These are phyloP conservation scores for Dreissena polymorpha DNA, from an alignment of 1,140 invertebrate genomes.

Conservation along the genomic window DNA sequence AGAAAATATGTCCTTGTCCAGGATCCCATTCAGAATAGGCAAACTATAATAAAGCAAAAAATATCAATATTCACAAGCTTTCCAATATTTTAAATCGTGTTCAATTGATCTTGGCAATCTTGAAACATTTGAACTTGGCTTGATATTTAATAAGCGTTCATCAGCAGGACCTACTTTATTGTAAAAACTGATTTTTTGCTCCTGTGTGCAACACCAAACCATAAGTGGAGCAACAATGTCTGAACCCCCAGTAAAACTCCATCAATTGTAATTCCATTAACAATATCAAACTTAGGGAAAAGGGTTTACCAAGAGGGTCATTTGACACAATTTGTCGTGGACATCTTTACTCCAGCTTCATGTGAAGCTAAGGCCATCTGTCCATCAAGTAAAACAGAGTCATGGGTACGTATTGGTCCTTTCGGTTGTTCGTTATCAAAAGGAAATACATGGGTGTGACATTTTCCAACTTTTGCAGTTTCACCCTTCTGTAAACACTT, in stretches of 20 bases:
- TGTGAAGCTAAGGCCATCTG: neutral
- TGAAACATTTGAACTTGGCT: constrained; percentile 53
- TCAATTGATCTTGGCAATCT: constrained; percentile 56
- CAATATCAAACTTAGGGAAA: constrained; percentile 48
- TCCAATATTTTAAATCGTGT: constrained; percentile 52
- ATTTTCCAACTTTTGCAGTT: constrained; percentile 51
- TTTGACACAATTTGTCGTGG: constrained; percentile 51
- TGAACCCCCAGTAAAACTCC: constrained; percentile 54
- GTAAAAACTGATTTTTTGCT: constrained; percentile 4
- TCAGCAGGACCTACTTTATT: constrained; percentile 25
- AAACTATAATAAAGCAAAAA: constrained; percentile 56
- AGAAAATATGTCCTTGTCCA: constrained; percentile 22
- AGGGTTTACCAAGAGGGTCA: constrained; percentile 46
- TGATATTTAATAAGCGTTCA: constrained; percentile 18
- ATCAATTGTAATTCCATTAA: constrained; percentile 55
- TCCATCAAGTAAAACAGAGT: constrained; percentile 24
- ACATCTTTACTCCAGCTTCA: neutral
- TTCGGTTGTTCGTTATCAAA: constrained; percentile 17
- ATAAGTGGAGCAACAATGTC: constrained; percentile 50
- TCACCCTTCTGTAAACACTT: constrained; percentile 47
- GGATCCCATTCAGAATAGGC: constrained; percentile 40
- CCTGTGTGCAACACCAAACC: constrained; percentile 37
- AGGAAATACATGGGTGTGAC: constrained; percentile 40
- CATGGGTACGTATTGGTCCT: constrained; percentile 28
- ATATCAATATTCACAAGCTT: constrained; percentile 57